Evolutionary conservation across 2,797 vertebrate species (phyloP), one percentile per base, ranked within the genome.

Genomic region (Heliangelus exortis): DNA sequence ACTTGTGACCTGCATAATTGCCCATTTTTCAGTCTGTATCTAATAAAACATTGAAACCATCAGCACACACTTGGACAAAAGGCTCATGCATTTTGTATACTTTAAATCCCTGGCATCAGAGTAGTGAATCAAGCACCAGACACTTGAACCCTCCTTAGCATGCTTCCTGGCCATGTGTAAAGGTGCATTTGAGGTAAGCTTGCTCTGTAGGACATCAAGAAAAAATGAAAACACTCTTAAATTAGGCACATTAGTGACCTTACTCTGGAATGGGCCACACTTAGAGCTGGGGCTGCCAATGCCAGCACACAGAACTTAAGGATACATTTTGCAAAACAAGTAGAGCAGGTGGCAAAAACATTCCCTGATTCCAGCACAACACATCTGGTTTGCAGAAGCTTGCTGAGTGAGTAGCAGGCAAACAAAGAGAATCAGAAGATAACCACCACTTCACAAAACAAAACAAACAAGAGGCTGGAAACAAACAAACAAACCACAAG

Each of bases 81-180:
- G 47, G 74, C 55, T 58, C 16, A 7, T 12, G 10, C 57, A 12
- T 16, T 66, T 12, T 43, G 39, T 15, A 3, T 76, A 9, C 5
- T 68, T 36, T 3, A 50, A 85, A 73, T 67, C 86, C 26, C 73
- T 21, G 66, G 14, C 74, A 75, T 92, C 68, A 78, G 47, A 21
- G 14, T 2, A 41, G 28, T 23, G 51, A 77, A 34, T 25, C 75
- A 39, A 90, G 33, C 15, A 53, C 45, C 34, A 15, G 5, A 0
- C 28, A 33, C 41, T 90, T 84, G 79, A 87, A 61, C 18, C 15
- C 33, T 62, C 66, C 81, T 22, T 29, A 50, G 53, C 15, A 7
- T 23, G 17, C 28, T 5, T 80, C 81, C 87, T 53, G 85, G 7
- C 65, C 5, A 0, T 0, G 5, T 7, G 3, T 10, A 9, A 1